Base-by-base conservation (phyloP, 2,888 invertebrate genomes). In the Meta bourneti region DNA sequence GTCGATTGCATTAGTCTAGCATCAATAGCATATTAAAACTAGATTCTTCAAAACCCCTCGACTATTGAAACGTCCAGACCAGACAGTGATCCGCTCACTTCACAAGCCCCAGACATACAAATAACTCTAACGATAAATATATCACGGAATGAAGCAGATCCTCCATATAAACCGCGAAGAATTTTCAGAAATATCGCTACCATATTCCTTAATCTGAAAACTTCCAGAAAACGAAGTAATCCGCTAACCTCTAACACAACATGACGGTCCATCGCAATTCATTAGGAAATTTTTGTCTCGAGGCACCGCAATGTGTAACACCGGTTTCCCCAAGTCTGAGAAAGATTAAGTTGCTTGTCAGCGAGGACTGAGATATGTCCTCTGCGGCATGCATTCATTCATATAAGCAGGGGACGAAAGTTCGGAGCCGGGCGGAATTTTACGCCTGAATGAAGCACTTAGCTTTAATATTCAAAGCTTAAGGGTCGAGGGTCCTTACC, bases 391-490 rank as follows among this genome's bases (percentile, higher is more conserved):
- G 13, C 61, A 61, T 61, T 61, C 61, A 61, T 61, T 61, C 61
- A 61, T 61, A 16, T 61, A 61, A 16, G 61, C 61, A 61, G 16
- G 6, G 19, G 19, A 20, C 61, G 54, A 61, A 20, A 20, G 6
- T 16, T 19, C 20, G 20, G 51, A 16, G 6, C 19, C 19, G 11
- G 54, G 52, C 16, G 19, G 54, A 34, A 79, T 61, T 20, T 61
- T 54, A 54, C 79, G 34, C 61, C 6, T 11, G 13, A 54, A 54
- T 19, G 54, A 34, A 61, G n/a, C 54, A 61, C 61, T 54, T 34
- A 61, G 34, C 79, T 61, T 8, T 54, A 79, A 79, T 79, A 79
- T 79, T 61, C 79, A 79, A 79, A 78, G 78, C 78, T n/a, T 49
- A n/a, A 16, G 16, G 51, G 5, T 4, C 75, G 49, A 48, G 48